Evolutionary conservation across 2,113 vertebrate genomes (phyloP), one percentile per base, ranked within the genome.

Genomic region (Crotalus horridus): DNA sequence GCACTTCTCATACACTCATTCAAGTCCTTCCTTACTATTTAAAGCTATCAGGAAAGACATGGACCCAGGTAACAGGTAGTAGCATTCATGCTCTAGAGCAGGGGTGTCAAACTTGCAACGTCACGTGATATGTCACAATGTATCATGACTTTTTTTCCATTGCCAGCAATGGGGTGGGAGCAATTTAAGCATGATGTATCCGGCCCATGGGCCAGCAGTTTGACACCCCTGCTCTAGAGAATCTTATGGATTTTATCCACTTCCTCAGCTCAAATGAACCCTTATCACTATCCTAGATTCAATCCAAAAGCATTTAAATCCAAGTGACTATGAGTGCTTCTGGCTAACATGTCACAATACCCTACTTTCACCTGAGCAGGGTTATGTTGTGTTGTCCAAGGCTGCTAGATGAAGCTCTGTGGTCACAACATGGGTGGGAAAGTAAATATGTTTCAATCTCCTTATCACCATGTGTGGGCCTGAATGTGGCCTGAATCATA

Each of bases 111-210:
- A 46, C 3, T 4, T 46, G 46, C 46, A 46, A 46, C 4, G 3
- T 46, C 46, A 46, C 4, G 0, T 46, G 46, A 4, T 5, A 0
- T 46, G 46, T 4, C 46, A 3, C 3, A 4, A 46, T 1, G 4
- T 46, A 46, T 46, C 46, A 4, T 5, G 46, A 46, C 46, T 46
- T 46, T 46, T 46, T 46, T 46, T 46, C 46, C 46, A 46, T 46
- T 46, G 46, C 46, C 46, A 46, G 46, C 46, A 46, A 46, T 46
- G 46, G 46, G 46, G 46, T 46, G 46, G 46, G 46, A 0, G 46
- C 46, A 4, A 3, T 46, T 46, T 46, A 4, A 3, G 46, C 46
- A 46, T 46, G 46, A 46, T 46, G 46, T 4, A 46, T 46, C 46
- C 4, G 1, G 46, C 46, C 46, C 46, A 0, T 3, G 0, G 46